phyloP scores from a whole-genome alignment of 2,797 vertebrate genomes.

The Anableps anableps region DNA sequence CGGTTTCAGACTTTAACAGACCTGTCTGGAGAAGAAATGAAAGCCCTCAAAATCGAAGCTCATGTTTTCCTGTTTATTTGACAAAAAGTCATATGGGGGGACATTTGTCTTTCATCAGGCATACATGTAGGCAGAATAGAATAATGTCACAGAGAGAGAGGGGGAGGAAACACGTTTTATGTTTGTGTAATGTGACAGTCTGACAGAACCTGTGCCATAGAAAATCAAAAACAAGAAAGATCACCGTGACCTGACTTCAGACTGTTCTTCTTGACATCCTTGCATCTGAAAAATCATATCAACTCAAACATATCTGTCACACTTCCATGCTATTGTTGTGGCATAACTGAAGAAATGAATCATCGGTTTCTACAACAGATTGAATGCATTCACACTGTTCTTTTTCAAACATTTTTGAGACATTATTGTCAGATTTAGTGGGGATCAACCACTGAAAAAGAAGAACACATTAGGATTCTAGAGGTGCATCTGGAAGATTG shows the following conservation, averaged over 20 bases:
- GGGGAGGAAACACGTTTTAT: background rate
- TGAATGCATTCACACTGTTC: background rate
- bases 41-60: background rate
- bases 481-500: background rate
- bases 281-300: background rate
- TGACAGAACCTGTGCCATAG: background rate
- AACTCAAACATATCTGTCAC: background rate
- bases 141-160: background rate
- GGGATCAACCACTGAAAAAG: background rate
- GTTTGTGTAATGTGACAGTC: background rate
- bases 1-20: background rate
- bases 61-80: background rate
- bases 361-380: background rate
- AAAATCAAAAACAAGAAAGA: background rate
- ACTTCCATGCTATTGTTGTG: background rate
- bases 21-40: background rate
- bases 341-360: background rate
- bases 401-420: background rate
- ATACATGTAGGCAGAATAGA: background rate
- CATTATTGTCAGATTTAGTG: background rate
- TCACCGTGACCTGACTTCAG: background rate
- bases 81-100: background rate
- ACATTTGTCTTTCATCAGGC: background rate
- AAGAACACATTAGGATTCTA: background rate
- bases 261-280: background rate